Percentiles rank a stretch among this genome's conserved stretches.
Conservation (phyloP, 2,888 invertebrate species). For the Nemapogon koenigi region DNA sequence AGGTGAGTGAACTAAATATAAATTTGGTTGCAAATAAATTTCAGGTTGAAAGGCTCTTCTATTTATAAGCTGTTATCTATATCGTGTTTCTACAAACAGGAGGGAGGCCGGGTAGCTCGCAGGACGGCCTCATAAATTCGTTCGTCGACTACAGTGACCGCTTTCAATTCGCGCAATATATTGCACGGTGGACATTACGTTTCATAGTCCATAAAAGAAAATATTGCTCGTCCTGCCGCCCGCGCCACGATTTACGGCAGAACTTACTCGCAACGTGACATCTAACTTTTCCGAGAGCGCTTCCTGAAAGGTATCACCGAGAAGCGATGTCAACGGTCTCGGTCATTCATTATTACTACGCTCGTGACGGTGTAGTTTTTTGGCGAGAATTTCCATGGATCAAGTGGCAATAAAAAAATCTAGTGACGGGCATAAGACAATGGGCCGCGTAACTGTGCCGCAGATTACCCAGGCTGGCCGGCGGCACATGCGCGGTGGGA, state of each 20-base stretch:
- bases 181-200: too few relatives aligned
- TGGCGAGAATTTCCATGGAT: slow-evolving; percentile 34
- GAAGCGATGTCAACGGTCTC: slow-evolving; percentile 2
- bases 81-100: neutral
- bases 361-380: slow-evolving; percentile 21
- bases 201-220: neutral
- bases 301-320: too few relatives aligned
- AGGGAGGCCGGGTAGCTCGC: neutral
- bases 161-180: neutral
- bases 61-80: slow-evolving; percentile 24
- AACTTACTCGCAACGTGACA: too few relatives aligned
- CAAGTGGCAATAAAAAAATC: slow-evolving; percentile 36
- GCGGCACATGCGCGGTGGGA: slow-evolving; percentile 23
- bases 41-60: slow-evolving; percentile 29
- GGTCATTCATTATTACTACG: slow-evolving; percentile 8
- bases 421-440: slow-evolving; percentile 28
- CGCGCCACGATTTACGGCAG: too few relatives aligned
- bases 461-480: slow-evolving; percentile 19
- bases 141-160: neutral
- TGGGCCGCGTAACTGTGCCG: slow-evolving; percentile 30
- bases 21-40: slow-evolving; percentile 24
- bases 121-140: slow-evolving; percentile 1
- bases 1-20: too few relatives aligned
- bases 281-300: too few relatives aligned
- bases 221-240: neutral